These are phyloP conservation scores for Hypomecis atomaria DNA, from an alignment of 2,888 invertebrate species.

Conservation along the genomic window DNA sequence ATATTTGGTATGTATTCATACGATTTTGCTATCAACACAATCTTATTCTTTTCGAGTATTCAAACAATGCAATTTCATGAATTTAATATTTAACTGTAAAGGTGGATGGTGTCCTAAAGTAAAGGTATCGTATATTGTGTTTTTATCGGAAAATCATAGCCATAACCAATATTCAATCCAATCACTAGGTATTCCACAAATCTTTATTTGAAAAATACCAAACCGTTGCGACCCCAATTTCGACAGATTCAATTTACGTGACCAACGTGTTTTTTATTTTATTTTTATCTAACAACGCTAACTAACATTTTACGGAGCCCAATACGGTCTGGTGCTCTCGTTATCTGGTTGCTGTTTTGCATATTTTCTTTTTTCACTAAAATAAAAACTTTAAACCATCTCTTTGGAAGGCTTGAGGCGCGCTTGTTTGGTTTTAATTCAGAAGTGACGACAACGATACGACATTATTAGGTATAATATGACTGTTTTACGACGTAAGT, in stretches of 20 bases:
- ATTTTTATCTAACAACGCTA: conserved; percentile 29
- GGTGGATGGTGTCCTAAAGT: too few species aligned
- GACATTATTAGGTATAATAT: too few species aligned
- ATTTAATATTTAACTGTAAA: too few species aligned
- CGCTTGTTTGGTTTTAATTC: conserved; percentile 35
- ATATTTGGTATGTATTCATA: too few species aligned
- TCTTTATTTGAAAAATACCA: not conserved
- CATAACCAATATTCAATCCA: too few species aligned
- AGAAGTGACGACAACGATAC: not conserved
- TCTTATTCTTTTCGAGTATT: too few species aligned
- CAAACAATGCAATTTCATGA: too few species aligned
- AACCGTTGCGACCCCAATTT: conserved; percentile 7
- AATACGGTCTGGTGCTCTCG: conserved; percentile 45
- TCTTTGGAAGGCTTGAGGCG: conserved; percentile 48
- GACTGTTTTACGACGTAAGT: too few species aligned
- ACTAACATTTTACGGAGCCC: conserved; percentile 41
- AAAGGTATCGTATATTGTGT: too few species aligned
- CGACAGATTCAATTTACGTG: conserved; percentile 38
- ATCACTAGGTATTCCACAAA: too few species aligned
- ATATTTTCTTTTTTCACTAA: conserved; percentile 37
- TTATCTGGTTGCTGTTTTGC: conserved; percentile 46
- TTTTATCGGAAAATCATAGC: too few species aligned
- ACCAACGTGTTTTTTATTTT: conserved; percentile 29
- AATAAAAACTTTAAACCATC: conserved; percentile 44
- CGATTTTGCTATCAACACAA: too few species aligned